Base-by-base conservation (phyloP, 2,797 vertebrate species). In the Acanthurus leucopareius region DNA sequence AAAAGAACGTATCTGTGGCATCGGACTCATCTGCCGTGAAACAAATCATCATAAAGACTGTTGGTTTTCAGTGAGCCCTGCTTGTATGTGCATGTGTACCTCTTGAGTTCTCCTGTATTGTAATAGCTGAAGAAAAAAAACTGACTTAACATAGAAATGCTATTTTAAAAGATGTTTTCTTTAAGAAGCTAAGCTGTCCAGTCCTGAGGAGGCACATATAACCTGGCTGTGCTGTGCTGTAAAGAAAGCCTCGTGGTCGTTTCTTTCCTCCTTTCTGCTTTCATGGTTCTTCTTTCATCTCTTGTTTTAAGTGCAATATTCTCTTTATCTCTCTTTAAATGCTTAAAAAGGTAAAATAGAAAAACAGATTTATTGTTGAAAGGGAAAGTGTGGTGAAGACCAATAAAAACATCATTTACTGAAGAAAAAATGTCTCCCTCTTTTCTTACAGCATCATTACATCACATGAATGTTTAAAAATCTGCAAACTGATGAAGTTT, bases 71-170 rank as follows among this genome's bases (percentile, higher is more conserved):
- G 89, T 92, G 90, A 93, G 95, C 94, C 95, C 94, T 93, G 96
- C 97, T 97, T 95, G 94, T 96, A 95, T 90, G 94, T 97, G 97
- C 97, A 98, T 97, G 97, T 96, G 93, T 84, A 86, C 92, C 83
- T 91, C 95, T 90, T 77, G 70, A 86, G 87, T 94, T 95, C 93
- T 92, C 89, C 92, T 96, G 94, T 96, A 95, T 77, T 92, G 95
- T 94, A 94, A 95, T 95, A 94, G 96, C 91, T 95, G 89, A 94
- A 90, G 87, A 93, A 25, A 25, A 25, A 83, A 82, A 74, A 75
- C 83, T 57, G 76, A 90, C 89, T 80, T 82, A 79, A 79, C 73
- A 91, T 93, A 90, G 77, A 93, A 89, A 85, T 69, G 85, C 90
- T 93, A 86, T 86, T 87, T 91, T 86, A 90, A 88, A 90, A 87